phyloP scores from a whole-genome alignment of 1,140 invertebrate species.

The Dendroctonus valens region DNA sequence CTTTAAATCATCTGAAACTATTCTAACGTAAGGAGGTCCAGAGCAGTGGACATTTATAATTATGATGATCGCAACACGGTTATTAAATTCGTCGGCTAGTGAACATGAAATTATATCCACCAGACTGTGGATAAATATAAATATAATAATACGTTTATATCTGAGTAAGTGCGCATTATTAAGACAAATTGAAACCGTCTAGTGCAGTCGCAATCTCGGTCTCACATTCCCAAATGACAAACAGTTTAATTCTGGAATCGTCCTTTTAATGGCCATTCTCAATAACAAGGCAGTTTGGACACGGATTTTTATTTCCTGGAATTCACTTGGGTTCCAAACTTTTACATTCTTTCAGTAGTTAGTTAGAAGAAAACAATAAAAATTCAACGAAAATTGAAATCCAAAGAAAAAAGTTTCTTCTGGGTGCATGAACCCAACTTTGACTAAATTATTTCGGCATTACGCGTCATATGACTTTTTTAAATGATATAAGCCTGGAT shows the following conservation, averaged over 20 bases:
- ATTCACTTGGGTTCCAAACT: no score
- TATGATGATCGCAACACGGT: slow-evolving; percentile 12
- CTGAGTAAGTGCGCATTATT: slow-evolving; percentile 11
- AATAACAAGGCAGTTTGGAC: background rate
- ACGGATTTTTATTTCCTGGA: no score
- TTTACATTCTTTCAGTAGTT: no score
- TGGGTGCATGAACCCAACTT: no score
- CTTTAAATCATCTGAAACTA: no score
- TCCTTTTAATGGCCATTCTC: slow-evolving; percentile 1
- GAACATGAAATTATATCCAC: slow-evolving; percentile 13
- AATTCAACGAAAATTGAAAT: no score
- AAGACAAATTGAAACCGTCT: slow-evolving; percentile 13
- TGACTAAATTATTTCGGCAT: no score
- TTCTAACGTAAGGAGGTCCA: background rate
- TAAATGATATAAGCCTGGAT: no score
- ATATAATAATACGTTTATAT: slow-evolving; percentile 20
- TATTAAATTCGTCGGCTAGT: slow-evolving; percentile 18
- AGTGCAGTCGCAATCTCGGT: background rate
- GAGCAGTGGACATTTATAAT: slow-evolving; percentile 10
- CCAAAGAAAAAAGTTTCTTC: no score
- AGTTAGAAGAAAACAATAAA: no score
- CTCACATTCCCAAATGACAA: background rate
- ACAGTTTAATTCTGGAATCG: slow-evolving; percentile 1
- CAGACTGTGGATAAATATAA: slow-evolving; percentile 21
- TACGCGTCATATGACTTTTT: no score